Base-by-base conservation (phyloP, 2,113 vertebrate species). In the Nanorana parkeri region DNA sequence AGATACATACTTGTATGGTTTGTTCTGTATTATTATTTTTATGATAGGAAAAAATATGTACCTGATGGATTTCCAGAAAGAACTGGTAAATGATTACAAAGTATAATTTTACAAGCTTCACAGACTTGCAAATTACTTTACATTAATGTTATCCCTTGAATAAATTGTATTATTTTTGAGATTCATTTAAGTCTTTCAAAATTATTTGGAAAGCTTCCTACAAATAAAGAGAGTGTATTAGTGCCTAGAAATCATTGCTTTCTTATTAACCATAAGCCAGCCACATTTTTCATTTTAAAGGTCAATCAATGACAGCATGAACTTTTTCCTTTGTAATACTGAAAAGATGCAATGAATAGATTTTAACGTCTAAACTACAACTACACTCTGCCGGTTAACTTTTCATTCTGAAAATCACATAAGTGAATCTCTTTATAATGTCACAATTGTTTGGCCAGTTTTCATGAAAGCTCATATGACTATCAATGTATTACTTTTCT, bases 221-320 rank as follows among this genome's bases (percentile, higher is more conserved):
- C 51, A 78, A 86, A 83, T 85, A 26, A 54, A 86, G 29, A 89
- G 89, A 85, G 75, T 71, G 77, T 85, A 81, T 81, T 85, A 51
- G 21, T 65, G 83, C 82, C 71, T 67, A 79, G 73, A 0, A 81
- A 85, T 83, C 79, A 83, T 86, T 83, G 54, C 41, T 87, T 93
- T 90, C 81, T 84, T 90, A 86, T 89, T 91, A 90, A 71, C 69
- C 60, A 84, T 87, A 90, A 89, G 29, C 28, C 85, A 86, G 85
- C 20, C 82, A 85, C 83, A 86, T 89, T 92, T 92, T 91, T 92
- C 88, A 91, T 92, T 87, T 80, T 89, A 91, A 92, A 93, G 91
- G 90, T 94, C 88, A 92, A 84, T 90, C 85, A 91, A 87, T 91
- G 89, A 89, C 89, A 92, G 86, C 85, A 84, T 88, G 88, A 92